Conservation (phyloP, 2,888 invertebrate genomes). For the Torymus auratus region DNA sequence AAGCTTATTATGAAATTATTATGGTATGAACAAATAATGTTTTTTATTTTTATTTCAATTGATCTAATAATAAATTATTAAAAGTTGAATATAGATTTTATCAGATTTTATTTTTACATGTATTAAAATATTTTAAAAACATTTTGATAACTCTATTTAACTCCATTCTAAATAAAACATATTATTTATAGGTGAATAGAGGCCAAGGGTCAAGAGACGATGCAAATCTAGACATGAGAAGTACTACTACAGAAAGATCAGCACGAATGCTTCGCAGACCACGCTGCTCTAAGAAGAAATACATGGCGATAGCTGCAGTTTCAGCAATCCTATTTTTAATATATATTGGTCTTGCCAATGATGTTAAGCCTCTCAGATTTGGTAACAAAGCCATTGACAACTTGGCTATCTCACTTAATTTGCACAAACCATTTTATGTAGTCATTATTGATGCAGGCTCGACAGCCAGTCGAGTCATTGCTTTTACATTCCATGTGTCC, state of each 20-base stretch:
- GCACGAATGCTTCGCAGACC: conserved; percentile 35
- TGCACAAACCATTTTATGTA: conserved; percentile 85
- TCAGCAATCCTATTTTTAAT: conserved; percentile 67
- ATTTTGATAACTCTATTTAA: too few relatives aligned
- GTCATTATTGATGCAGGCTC: conserved; percentile 96
- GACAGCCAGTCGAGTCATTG: conserved; percentile 91
- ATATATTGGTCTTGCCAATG: conserved; percentile 71
- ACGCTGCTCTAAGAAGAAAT: conserved; percentile 55
- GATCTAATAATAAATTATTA: neutral
- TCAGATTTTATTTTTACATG: too few relatives aligned
- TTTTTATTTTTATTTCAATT: neutral
- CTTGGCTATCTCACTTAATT: conserved; percentile 85
- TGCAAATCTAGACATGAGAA: neutral
- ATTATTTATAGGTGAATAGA: conserved; percentile 32
- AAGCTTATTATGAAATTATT: neutral
- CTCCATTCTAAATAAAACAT: too few relatives aligned
- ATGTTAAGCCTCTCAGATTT: conserved; percentile 66
- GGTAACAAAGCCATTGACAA: conserved; percentile 81
- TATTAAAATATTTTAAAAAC: too few relatives aligned
- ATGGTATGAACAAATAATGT: neutral
- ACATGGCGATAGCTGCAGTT: conserved; percentile 62
- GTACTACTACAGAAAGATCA: conserved; percentile 4
- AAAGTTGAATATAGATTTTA: too few relatives aligned
- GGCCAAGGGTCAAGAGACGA: conserved; percentile 2
- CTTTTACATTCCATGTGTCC: conserved; percentile 89